Conservation (phyloP, 2,113 vertebrate genomes). For the Equus quagga region DNA sequence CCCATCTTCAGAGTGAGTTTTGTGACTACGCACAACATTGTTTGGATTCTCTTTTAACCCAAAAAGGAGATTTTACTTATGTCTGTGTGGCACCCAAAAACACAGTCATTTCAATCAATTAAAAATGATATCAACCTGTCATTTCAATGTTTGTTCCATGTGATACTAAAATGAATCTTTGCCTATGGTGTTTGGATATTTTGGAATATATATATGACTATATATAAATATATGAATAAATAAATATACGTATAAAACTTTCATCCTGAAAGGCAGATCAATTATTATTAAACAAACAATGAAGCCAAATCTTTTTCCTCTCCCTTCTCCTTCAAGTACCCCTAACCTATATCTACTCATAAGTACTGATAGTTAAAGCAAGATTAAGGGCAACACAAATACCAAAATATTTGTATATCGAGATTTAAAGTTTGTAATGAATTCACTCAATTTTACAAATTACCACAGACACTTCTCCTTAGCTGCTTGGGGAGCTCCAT, state of each 20-base stretch:
- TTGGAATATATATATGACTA: neutral
- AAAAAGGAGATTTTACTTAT: neutral
- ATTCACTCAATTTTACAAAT: neutral
- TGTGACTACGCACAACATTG: neutral
- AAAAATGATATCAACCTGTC: neutral
- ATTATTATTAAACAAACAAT: neutral
- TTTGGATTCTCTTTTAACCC: neutral
- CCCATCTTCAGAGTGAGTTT: too few relatives aligned
- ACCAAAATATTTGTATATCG: neutral
- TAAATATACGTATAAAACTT: neutral
- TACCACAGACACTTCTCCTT: neutral
- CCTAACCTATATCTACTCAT: neutral
- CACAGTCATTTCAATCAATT: neutral
- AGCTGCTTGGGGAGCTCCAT: neutral
- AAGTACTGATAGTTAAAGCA: neutral
- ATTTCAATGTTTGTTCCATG: neutral
- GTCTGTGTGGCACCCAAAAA: neutral
- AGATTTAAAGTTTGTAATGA: slow-evolving; percentile 11
- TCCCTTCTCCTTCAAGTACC: neutral
- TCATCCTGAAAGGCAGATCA: neutral
- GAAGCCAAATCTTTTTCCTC: neutral
- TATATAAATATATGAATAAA: neutral
- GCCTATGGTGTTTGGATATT: neutral
- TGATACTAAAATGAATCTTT: neutral
- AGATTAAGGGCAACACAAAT: neutral